A percentile compares a stretch with the other conserved stretches of the same genome.
Conservation (phyloP, 2,113 vertebrate genomes). For the Amphiprion percula region DNA sequence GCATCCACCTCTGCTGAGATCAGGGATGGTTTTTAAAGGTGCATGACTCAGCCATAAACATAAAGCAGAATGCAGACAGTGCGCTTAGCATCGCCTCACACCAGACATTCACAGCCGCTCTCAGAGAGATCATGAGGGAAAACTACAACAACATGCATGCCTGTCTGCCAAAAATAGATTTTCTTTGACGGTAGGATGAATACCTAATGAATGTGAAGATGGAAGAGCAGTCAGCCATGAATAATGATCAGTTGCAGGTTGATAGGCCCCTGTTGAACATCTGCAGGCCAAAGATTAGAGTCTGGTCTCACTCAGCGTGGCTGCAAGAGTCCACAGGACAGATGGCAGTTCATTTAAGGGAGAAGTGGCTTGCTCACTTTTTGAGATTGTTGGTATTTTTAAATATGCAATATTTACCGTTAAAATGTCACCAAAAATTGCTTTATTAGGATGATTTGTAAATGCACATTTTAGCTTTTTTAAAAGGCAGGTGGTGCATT, state of each 20-base stretch:
- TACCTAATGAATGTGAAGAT: constrained; percentile 77
- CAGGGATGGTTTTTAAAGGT: constrained; percentile 42
- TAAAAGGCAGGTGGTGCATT: background rate
- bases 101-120: constrained; percentile 55
- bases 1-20: constrained; percentile 16
- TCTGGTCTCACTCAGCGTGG: constrained; percentile 23
- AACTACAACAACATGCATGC: constrained; percentile 73
- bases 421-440: background rate
- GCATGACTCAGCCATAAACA: constrained; percentile 66
- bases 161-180: constrained; percentile 73
- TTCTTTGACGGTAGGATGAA: constrained; percentile 72
- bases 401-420: background rate
- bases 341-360: constrained; percentile 16
- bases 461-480: no score
- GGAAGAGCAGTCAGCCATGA: constrained; percentile 64
- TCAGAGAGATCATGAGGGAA: constrained; percentile 50
- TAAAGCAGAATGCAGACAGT: constrained; percentile 56
- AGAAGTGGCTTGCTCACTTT: constrained; percentile 5
- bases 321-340: background rate
- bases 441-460: no score
- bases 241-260: constrained; percentile 71
- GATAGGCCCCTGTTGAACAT: constrained; percentile 74
- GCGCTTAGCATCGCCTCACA: constrained; percentile 57
- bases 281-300: constrained; percentile 61
- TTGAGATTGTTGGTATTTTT: background rate